Evolutionary conservation across 2,797 vertebrate genomes (phyloP).

Genomic region (Caiman crocodilus): DNA sequence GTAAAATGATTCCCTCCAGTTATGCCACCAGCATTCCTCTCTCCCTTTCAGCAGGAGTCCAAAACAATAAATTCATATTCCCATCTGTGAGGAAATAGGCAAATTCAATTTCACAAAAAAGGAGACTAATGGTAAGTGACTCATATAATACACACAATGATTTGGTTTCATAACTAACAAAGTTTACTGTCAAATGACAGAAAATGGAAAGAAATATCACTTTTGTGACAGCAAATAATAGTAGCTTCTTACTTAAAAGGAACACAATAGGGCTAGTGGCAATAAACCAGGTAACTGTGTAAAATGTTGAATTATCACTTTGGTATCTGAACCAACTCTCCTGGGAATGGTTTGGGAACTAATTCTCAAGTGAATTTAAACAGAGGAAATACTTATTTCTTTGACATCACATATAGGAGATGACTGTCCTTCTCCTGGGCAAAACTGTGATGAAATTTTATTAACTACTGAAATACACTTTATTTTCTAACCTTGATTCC

Average conservation of each 20-base stretch:
- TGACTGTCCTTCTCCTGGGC: background rate
- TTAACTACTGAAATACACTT: background rate
- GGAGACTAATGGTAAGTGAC: constrained; percentile 68
- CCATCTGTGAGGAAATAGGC: constrained; percentile 49
- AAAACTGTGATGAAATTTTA: background rate
- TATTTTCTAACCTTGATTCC: background rate
- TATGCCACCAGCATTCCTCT: constrained; percentile 75
- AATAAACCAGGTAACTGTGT: background rate
- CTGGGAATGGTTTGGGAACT: background rate
- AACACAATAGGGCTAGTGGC: constrained; percentile 36
- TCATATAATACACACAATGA: constrained; percentile 55
- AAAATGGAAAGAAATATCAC: constrained; percentile 14
- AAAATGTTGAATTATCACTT: constrained; percentile 5
- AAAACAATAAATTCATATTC: constrained; percentile 72
- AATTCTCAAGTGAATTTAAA: background rate
- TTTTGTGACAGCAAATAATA: constrained; percentile 38
- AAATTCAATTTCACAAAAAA: constrained; percentile 71
- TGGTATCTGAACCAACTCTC: background rate
- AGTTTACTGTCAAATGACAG: constrained; percentile 59
- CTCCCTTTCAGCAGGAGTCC: constrained; percentile 63
- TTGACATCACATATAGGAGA: background rate
- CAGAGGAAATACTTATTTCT: background rate
- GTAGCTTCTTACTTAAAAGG: constrained; percentile 43
- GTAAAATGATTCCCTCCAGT: constrained; percentile 78
- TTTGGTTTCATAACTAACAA: constrained; percentile 49